Evolutionary conservation across 2,888 invertebrate species (phyloP), one percentile per base, ranked within the genome.

Genomic region (Morinoia aosen): DNA sequence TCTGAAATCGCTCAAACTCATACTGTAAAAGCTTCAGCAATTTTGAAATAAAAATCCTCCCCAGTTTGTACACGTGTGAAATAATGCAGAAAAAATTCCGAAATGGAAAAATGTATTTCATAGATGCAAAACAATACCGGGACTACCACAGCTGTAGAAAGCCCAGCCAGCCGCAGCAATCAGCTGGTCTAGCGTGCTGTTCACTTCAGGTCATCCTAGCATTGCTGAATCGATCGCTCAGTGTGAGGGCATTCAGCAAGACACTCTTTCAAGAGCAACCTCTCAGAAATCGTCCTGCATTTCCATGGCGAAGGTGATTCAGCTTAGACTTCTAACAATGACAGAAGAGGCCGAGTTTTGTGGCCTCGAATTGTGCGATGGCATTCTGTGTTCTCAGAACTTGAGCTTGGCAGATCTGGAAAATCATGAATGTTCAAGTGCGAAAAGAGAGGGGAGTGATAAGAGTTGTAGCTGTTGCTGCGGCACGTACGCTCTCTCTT

Each of bases 301-400:
- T 76, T 76, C 76, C 76, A 76, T 76, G 76, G 76, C 25, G 76
- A 33, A 33, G 76, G 76, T 76, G 76, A 76, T 76, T 76, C 76
- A 76, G 76, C 25, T 33, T 33, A 76, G 25, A 76, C 25, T 76
- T 76, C 76, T 76, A 7, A 33, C 76, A 76, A 76, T 76, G 76
- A 33, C 76, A 76, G 25, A 33, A 76, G 14, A 14, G 33, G 8
- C 12, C 76, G 76, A 76, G 76, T 76, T 76, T 76, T 33, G 33
- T 76, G 76, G 76, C 33, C 76, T 76, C 19, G 76, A 76, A 33
- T 76, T 76, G 76, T 76, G 76, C 25, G 25, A 76, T 76, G 76
- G 76, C 25, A 76, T 76, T 76, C 76, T 76, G 76, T 76, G 76
- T 76, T 76, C 76, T 76, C 76, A 33, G 76, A 76, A 76, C 76